Conservation (phyloP, 2,888 invertebrate species). For the Eilema sororculum region DNA sequence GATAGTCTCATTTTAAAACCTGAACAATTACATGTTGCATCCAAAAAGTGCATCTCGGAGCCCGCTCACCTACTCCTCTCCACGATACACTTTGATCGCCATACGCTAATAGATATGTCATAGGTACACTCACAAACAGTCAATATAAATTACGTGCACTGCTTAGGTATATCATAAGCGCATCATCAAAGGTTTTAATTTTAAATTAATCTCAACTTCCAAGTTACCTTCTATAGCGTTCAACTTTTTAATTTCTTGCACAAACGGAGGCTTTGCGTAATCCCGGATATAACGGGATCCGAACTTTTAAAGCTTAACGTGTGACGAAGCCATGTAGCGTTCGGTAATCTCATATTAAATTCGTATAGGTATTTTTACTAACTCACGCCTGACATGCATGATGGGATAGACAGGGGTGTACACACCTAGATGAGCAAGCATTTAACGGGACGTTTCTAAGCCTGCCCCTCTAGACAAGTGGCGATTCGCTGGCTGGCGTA, state of each 20-base stretch:
- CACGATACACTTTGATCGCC: no score
- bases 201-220: constrained; percentile 38
- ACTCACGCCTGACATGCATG: not conserved
- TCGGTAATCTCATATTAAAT: not conserved
- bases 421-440: not conserved
- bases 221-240: constrained; percentile 24
- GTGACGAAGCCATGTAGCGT: constrained; percentile 8
- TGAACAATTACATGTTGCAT: no score
- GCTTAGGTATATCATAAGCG: constrained; percentile 9
- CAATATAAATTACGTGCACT: not conserved
- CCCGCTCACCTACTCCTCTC: no score
- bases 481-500: no score
- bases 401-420: not conserved
- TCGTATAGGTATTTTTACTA: constrained; percentile 28
- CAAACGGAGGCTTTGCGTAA: constrained; percentile 32
- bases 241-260: constrained; percentile 26
- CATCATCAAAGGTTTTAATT: constrained; percentile 22
- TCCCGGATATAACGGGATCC: constrained; percentile 48
- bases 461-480: no score
- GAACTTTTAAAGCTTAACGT: constrained; percentile 48
- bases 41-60: no score
- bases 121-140: not conserved
- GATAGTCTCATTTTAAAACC: no score
- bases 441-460: no score
- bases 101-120: no score